Base-by-base conservation (phyloP, 2,797 vertebrate genomes). In the Thamnophis elegans region DNA sequence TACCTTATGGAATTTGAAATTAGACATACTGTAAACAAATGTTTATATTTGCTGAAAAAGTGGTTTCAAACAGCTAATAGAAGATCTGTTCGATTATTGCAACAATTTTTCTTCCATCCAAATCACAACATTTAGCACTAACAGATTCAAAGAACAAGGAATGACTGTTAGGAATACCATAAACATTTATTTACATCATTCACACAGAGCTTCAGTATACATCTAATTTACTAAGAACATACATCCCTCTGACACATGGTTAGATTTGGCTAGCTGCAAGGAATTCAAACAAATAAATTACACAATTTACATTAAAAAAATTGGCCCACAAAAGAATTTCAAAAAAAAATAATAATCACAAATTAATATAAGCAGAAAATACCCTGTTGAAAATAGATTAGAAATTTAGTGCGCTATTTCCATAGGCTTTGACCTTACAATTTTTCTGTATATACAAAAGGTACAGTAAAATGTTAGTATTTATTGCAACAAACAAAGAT, bases 401-500 rank as follows among this genome's bases (percentile, higher is more conserved):
- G 91, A 58, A 93, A 91, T 95, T 93, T 68, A 95, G 28, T 94
- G 94, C 42, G 94, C 93, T 90, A 88, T 91, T 87, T 36, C 85
- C 14, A 60, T 87, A 90, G 91, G 73, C 58, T 95, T 73, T 93
- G 92, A 94, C 93, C 93, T 93, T 91, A 96, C 87, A 97, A 62
- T 89, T 91, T 85, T 95, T 94, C 90, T 96, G 56, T 95, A 96
- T 93, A 94, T 96, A 97, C 92, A 97, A 96, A 92, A 96, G 4
- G 82, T 96, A 95, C 85, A 97, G 96, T 91, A 95, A 97, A 96
- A 73, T 93, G 36, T 92, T 96, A 96, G 91, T 93, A 94, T 91
- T 96, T 96, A 97, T 91, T 96, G 93, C 92, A 96, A 96, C 92
- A 96, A 96, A 94, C 93, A 96, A 96, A 42, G 62, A 96, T 95